Evolutionary conservation across 2,113 vertebrate genomes (phyloP).

Genomic region (Thryonomys swinderianus): DNA sequence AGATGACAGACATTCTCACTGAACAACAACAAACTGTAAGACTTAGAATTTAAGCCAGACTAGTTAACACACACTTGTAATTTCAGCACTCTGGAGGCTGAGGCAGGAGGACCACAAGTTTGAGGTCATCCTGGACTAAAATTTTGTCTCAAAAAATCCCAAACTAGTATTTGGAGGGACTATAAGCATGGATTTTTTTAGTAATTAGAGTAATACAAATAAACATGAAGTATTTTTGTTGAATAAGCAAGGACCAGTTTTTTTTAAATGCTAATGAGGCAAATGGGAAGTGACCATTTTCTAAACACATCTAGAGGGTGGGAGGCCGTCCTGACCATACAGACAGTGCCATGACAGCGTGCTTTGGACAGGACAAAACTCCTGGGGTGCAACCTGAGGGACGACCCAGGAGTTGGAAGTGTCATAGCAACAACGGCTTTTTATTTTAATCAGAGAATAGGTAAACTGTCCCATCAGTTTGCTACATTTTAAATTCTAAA

Average conservation of each 20-base stretch:
- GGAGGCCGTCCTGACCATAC: background rate
- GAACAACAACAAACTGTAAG: constrained; percentile 23
- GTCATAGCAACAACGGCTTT: background rate
- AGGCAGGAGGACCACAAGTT: background rate
- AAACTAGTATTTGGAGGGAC: background rate
- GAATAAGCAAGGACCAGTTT: constrained; percentile 4
- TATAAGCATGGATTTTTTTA: constrained; percentile 16
- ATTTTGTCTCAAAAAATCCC: background rate
- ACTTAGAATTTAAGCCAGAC: background rate
- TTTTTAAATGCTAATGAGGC: background rate
- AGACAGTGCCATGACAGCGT: background rate
- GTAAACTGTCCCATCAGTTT: constrained; percentile 27
- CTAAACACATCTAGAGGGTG: background rate
- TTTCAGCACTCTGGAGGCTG: background rate
- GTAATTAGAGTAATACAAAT: constrained; percentile 43
- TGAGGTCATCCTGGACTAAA: background rate
- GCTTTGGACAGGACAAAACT: background rate
- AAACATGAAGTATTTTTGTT: background rate
- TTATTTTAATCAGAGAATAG: background rate
- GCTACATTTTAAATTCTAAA: background rate
- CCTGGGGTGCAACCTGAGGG: background rate
- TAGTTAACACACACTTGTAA: background rate
- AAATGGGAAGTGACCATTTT: background rate
- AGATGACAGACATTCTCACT: constrained; percentile 16
- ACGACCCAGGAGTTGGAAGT: background rate